phyloP scores from a whole-genome alignment of 2,888 invertebrate species.

The Erpobdella octoculata region DNA sequence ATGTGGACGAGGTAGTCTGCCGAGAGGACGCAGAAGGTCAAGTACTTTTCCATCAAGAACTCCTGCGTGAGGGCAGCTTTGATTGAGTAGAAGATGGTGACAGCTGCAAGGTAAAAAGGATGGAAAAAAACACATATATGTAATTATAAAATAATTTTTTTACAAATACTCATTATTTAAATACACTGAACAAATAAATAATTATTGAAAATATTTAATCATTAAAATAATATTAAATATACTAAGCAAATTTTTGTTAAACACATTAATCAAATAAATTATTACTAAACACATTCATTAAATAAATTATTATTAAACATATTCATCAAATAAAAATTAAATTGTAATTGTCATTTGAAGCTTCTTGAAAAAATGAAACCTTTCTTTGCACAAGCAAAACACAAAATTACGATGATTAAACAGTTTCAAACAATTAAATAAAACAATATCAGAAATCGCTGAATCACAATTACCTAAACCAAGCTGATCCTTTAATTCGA shows the following conservation, averaged over 20 bases:
- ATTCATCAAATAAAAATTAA: too few relatives aligned
- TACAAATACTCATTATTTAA: neutral
- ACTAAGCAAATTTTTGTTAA: too few relatives aligned
- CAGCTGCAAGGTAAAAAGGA: slow-evolving; percentile 40
- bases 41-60: slow-evolving; percentile 63
- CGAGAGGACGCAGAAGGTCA: slow-evolving; percentile 72
- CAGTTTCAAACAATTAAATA: too few relatives aligned
- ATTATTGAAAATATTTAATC: too few relatives aligned
- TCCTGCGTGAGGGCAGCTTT: slow-evolving; percentile 68
- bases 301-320: too few relatives aligned
- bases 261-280: too few relatives aligned
- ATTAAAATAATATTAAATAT: too few relatives aligned
- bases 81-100: slow-evolving; percentile 46
- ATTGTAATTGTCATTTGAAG: neutral
- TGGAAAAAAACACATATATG: neutral
- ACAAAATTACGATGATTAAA: too few relatives aligned
- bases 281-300: too few relatives aligned
- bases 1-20: slow-evolving; percentile 75
- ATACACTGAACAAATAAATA: too few relatives aligned
- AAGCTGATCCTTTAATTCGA: slow-evolving; percentile 45
- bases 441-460: neutral
- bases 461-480: slow-evolving; percentile 42
- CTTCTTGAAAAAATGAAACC: too few relatives aligned
- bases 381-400: too few relatives aligned
- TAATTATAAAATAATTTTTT: neutral